Evolutionary conservation across 2,113 vertebrate genomes (phyloP).

Genomic region (Ophthalmolycus amberensis): DNA sequence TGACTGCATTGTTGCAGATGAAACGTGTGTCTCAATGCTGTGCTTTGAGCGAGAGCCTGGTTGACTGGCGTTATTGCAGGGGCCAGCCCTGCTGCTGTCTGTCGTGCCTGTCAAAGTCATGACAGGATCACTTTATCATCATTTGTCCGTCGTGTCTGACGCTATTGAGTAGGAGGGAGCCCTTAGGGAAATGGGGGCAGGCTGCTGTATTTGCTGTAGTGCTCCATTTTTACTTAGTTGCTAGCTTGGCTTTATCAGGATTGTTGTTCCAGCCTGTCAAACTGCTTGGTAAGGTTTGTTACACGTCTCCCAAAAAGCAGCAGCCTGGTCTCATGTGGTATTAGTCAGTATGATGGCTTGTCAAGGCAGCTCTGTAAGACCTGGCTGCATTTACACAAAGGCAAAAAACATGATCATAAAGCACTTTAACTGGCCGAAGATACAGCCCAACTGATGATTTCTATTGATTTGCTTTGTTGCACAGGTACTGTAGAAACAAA

Average conservation of each 20-base stretch:
- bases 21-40: constrained; percentile 59
- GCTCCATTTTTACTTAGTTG: constrained; percentile 73
- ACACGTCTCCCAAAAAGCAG: constrained; percentile 27
- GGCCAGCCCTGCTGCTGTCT: constrained; percentile 86
- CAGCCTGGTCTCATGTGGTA: constrained; percentile 43
- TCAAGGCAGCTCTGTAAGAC: constrained; percentile 31
- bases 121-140: constrained; percentile 98
- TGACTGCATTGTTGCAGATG: constrained; percentile 69
- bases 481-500: neutral
- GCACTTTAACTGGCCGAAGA: neutral
- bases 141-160: constrained; percentile 92
- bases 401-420: constrained; percentile 17
- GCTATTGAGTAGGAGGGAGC: constrained; percentile 84
- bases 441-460: constrained; percentile 11
- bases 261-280: constrained; percentile 66
- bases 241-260: constrained; percentile 69
- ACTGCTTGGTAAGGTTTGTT: constrained; percentile 60
- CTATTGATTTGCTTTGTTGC: neutral
- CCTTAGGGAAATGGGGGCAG: constrained; percentile 77
- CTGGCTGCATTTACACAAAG: constrained; percentile 21
- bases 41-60: constrained; percentile 67
- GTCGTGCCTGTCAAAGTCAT: constrained; percentile 88
- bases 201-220: constrained; percentile 80
- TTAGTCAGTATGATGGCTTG: constrained; percentile 65
- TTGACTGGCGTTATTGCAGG: constrained; percentile 91